phyloP scores from a whole-genome alignment of 92 coral and sea anemone genomes.

The Bergia puertoricense region DNA sequence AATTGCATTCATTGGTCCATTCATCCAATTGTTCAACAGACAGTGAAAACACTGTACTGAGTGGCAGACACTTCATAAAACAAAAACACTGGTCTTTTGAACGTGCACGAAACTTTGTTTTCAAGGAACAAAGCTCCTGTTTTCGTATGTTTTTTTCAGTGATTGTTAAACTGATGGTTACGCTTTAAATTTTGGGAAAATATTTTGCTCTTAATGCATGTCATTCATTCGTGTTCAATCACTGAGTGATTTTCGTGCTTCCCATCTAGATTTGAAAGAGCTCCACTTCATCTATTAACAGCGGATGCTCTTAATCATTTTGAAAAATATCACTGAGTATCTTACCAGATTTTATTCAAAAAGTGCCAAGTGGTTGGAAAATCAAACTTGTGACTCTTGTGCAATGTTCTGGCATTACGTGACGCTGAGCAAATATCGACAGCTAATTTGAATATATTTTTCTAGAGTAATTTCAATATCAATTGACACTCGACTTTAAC shows the following conservation, averaged over 20 bases:
- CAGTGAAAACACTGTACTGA: constrained; percentile 1
- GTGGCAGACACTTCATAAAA: background rate
- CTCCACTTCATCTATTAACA: background rate
- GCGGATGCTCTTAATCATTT: constrained; percentile 1
- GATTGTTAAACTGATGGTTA: background rate
- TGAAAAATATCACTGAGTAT: background rate
- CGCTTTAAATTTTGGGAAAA: background rate
- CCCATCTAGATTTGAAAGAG: background rate
- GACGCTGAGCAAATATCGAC: constrained; percentile 8
- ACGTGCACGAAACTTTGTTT: constrained; percentile 19
- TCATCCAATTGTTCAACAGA: constrained; percentile 24
- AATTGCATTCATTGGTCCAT: background rate
- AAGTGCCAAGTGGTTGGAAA: background rate
- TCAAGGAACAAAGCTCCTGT: background rate
- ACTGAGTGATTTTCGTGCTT: constrained; percentile 1
- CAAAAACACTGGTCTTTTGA: too few species aligned
- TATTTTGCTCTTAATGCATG: background rate
- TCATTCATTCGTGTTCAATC: background rate
- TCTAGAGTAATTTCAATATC: background rate
- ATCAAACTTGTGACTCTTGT: background rate
- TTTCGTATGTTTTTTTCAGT: background rate
- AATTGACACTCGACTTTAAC: background rate
- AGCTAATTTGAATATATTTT: background rate
- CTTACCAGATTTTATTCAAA: background rate
- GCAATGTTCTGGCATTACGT: constrained; percentile 27